Conservation (phyloP, 1,140 invertebrate genomes). For the Papilio polyxenes region DNA sequence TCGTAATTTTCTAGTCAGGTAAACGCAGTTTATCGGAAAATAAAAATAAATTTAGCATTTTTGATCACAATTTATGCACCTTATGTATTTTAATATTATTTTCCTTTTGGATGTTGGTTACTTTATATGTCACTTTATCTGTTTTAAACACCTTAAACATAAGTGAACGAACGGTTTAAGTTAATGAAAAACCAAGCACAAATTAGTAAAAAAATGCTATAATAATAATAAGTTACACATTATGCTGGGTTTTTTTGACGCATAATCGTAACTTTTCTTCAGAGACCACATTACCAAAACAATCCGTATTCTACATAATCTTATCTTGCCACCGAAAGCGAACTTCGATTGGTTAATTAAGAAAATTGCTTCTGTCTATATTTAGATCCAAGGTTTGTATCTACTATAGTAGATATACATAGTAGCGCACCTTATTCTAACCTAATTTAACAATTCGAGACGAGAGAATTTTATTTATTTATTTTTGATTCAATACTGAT, state of each 20-base stretch:
- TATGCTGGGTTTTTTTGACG: background rate
- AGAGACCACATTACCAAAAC: background rate
- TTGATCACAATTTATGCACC: too few relatives aligned
- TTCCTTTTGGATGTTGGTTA: too few relatives aligned
- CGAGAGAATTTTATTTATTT: background rate
- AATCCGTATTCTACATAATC: slow-evolving; percentile 19
- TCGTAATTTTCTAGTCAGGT: too few relatives aligned
- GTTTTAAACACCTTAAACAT: too few relatives aligned
- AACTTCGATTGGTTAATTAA: slow-evolving; percentile 34
- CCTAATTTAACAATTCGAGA: background rate
- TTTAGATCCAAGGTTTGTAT: slow-evolving; percentile 23
- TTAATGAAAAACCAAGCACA: too few relatives aligned
- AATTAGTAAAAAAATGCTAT: background rate
- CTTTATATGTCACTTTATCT: too few relatives aligned
- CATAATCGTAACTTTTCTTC: background rate
- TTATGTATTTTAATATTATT: too few relatives aligned
- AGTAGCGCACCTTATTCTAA: slow-evolving; percentile 9
- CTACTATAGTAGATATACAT: too few relatives aligned
- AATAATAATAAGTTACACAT: background rate
- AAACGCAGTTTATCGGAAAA: too few relatives aligned
- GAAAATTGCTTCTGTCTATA: slow-evolving; percentile 33
- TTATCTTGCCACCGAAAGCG: background rate
- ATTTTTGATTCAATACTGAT: background rate
- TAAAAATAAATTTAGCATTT: too few relatives aligned
- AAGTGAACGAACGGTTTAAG: too few relatives aligned